Evolutionary conservation across 2,113 vertebrate genomes (phyloP), one percentile per base, ranked within the genome.

Genomic region (Perca schrenkii): DNA sequence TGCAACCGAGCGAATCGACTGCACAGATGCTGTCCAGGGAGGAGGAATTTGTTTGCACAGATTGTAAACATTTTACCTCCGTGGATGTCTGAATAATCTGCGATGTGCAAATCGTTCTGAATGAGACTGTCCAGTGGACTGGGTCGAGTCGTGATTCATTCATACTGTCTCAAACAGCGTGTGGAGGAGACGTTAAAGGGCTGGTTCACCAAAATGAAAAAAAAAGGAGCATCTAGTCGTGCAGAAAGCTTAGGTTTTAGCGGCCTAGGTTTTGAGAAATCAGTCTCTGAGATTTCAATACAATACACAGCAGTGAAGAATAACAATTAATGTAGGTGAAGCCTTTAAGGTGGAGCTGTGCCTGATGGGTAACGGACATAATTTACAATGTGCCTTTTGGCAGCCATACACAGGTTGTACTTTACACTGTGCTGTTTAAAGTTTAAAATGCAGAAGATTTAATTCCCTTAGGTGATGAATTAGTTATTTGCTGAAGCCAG

Each of bases 31-130:
- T 8, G 47, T 46, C 22, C 6, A 12, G 61, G 61, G 17, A 64
- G 10, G 69, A 71, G 6, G 56, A 63, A 69, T 74, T 16, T 31
- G 54, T 43, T 46, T 28, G 28, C 58, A 62, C 70, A 77, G n/a
- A 62, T 60, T 60, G n/a, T 8, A 61, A 73, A 70, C 19, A 19
- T 68, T 73, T 74, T 50, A 25, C 15, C 22, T 72, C 53, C 1
- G 5, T 50, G 21, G 68, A 61, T 3, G 52, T 79, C 69, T 34
- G 75, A 58, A 79, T 73, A 50, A 82, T 11, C 31, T 16, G 47
- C n/a, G 62, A 73, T 36, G 67, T 69, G 34, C 40, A 77, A 73
- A 56, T 13, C 22, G 12, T 47, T 67, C n/a, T 53, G 75, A 66
- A 16, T 47, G 52, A 76, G 34, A 21, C 31, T 43, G 0, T 53